Base-by-base conservation (phyloP, 2,888 invertebrate species). In the Pterobdella sp. region DNA sequence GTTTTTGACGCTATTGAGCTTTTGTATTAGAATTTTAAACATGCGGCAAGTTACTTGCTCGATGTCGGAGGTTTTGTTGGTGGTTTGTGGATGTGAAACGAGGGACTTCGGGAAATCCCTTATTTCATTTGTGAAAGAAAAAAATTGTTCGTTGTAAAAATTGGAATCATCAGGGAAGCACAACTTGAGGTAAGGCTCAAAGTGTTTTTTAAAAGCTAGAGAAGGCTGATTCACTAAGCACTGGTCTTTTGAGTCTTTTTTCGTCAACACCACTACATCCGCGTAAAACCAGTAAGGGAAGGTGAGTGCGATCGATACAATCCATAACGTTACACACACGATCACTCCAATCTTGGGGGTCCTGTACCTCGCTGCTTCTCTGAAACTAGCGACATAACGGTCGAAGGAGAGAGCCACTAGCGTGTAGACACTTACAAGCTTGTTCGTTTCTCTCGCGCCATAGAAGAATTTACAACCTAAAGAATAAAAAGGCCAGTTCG, bases 361-460 rank as follows among this genome's bases (percentile, higher is more conserved):
- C 67, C 77, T 32, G 18, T 74, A 65, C 35, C 66, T 67, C 0
- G 73, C 74, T 31, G 75, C 42, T 42, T 74, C 75, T 69, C 74
- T 70, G 67, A 75, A 77, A 36, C 72, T 76, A 0, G 77, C 77
- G 0, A 77, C 26, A 68, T 68, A 77, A 0, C 77, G 71, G 72
- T 77, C 77, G 22, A 74, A 34, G 29, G 74, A 70, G 1, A 77
- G 68, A 0, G 76, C 76, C 67, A 75, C 75, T 52, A 77, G 72
- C 0, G 75, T 77, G 68, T 75, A 76, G 18, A 77, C 72, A 36
- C 76, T 74, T 34, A 71, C 64, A 29, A 73, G 74, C 49, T 73
- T 72, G 68, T 77, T 77, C 37, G 69, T 73, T 42, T 74, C 76
- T 7, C 68, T 22, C 1, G 77, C 14, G n/a, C 68, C 75, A 35